Base-by-base conservation (phyloP, 2,113 vertebrate genomes). In the Phodopus roborovskii region DNA sequence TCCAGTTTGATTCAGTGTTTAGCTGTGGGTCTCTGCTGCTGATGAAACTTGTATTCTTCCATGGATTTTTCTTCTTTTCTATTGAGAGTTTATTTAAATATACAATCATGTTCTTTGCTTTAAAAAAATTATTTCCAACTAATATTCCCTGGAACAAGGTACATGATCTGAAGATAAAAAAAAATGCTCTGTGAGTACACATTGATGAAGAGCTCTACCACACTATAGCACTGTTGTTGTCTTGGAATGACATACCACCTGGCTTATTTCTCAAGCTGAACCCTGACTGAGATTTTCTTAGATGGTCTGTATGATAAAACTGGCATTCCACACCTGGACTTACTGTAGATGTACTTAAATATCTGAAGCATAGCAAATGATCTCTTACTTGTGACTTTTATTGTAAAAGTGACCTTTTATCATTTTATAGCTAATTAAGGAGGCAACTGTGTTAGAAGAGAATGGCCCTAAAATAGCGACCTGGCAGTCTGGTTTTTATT, bases 391-490 rank as follows among this genome's bases (percentile, higher is more conserved):
- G 70, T 17, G 95, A 89, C 66, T 93, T 97, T 96, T 96, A 95
- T 89, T 96, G 96, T 68, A 79, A 84, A 96, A 91, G 45, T 93
- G 92, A 96, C 86, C 73, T 97, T 96, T 91, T 93, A 79, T 96
- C 75, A 89, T 91, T 96, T 96, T 94, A 96, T 90, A 90, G 93
- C 66, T 91, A 96, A 97, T 96, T 95, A 96, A 86, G 33, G 22
- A 97, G 74, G 83, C 56, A 91, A 71, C 60, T 87, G 20, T 86
- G 45, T 87, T 85, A 45, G 53, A 60, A 96, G 91, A 45, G 39
- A 62, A 97, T 94, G 81, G 20, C 62, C 33, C 71, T 86, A 68
- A 96, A 94, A 73, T 16, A 60, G 66, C 10, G 82, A 86, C 7
- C 36, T 62, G 73, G 75, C 81, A 73, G 66, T 90, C 12, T 87